Percentiles rank a stretch among this genome's conserved stretches.
Evolutionary conservation across 2,888 invertebrate species (phyloP).

Genomic region (Campaea margaritaria): DNA sequence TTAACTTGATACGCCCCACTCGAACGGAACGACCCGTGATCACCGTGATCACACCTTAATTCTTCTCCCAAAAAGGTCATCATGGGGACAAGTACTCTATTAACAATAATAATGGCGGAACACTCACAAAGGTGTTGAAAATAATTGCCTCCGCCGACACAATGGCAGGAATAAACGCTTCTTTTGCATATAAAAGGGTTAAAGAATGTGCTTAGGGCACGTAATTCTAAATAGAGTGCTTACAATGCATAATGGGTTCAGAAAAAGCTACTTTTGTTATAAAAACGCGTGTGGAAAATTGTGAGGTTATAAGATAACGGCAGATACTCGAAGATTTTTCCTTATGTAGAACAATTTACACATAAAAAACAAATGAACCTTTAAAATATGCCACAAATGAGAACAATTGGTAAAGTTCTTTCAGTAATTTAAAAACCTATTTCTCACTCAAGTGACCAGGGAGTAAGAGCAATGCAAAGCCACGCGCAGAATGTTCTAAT

Average conservation of each 20-base stretch:
- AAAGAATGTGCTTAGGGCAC: conserved; percentile 29
- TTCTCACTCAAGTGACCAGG: too few relatives aligned
- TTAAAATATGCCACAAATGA: too few relatives aligned
- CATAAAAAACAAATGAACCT: too few relatives aligned
- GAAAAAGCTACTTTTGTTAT: neutral
- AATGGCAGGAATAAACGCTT: conserved; percentile 30
- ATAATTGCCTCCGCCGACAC: conserved; percentile 34
- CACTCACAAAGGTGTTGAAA: conserved; percentile 32
- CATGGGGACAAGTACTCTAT: conserved; percentile 15
- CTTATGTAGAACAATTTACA: too few relatives aligned
- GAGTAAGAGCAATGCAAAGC: too few relatives aligned
- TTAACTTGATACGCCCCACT: conserved; percentile 4
- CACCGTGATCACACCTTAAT: conserved; percentile 20
- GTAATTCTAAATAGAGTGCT: conserved; percentile 29
- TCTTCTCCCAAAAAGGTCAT: conserved; percentile 17
- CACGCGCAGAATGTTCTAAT: too few relatives aligned
- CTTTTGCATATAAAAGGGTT: conserved; percentile 37
- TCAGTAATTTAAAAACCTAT: too few relatives aligned
- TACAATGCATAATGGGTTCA: conserved; percentile 24
- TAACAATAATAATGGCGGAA: conserved; percentile 24
- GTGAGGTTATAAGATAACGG: too few relatives aligned
- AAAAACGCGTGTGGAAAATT: neutral
- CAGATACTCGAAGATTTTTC: too few relatives aligned
- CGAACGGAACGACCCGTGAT: conserved; percentile 7
- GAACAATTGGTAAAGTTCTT: too few relatives aligned